Evolutionary conservation across 2,113 vertebrate species (phyloP), one percentile per base, ranked within the genome.

Genomic region (Chaetodon trifascialis): DNA sequence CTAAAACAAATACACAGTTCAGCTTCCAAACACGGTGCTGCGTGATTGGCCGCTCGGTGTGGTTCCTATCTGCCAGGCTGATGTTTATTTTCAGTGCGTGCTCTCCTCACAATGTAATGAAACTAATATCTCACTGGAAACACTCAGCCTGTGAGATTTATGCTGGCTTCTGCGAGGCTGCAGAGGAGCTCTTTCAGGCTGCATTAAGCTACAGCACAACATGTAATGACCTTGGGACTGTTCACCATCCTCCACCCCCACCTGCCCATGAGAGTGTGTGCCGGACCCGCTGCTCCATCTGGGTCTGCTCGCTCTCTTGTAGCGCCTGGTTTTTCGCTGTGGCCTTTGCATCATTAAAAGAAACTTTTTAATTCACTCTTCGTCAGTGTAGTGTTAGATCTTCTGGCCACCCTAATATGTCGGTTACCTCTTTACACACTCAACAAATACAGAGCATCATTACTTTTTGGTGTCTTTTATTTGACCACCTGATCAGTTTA

Each of bases 141-240:
- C 36, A 44, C 46, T 34, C 54, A 60, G 63, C 36, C 8, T 34
- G 17, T 55, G 67, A 72, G 38, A 72, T 55, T 71, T 40, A 52
- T 30, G 44, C 36, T 16, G 66, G 44, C 55, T 69, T 34, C 42
- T 42, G 52, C 12, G 38, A 36, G 62, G 79, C 52, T 51, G 52
- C 4, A 56, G 44, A 36, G 55, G 46, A 62, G 64, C 64, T 62
- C 36, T 16, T 65, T 46, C 17, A 60, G 23, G 23, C 36, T 19
- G 19, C 36, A 68, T 44, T 52, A 21, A 54, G 54, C n/a, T 19
- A 46, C 55, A 47, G 54, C 44, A 59, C 52, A 60, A 67, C 7
- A 73, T 42, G 12, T 34, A 52, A 59, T 44, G 42, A 52, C 36
- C 71, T 4, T 23, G 44, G 63, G 54, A 81, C 6, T 73, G 62